Evolutionary conservation across 2,113 vertebrate genomes (phyloP).

Genomic region (Columba livia): DNA sequence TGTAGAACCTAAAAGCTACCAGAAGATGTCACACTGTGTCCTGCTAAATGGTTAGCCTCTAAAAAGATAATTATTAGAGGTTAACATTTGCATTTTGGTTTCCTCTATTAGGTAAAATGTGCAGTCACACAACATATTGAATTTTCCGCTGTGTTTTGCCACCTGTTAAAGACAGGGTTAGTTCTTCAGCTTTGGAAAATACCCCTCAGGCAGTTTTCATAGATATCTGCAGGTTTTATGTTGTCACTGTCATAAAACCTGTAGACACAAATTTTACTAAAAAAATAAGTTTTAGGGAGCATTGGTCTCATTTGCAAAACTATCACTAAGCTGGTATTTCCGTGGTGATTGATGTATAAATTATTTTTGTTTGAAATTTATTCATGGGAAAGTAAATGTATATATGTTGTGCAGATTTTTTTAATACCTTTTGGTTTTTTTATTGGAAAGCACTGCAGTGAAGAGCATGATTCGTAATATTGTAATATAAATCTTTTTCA

Average conservation of each 20-base stretch:
- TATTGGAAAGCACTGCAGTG: not conserved
- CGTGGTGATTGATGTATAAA: not conserved
- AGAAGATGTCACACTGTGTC: slow-evolving; percentile 37
- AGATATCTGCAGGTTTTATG: not conserved
- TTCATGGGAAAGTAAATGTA: not conserved
- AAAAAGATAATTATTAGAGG: not conserved
- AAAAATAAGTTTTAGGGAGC: not conserved
- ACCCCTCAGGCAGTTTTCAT: not conserved
- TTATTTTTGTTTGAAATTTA: not conserved
- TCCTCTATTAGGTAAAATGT: not conserved
- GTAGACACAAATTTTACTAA: not conserved
- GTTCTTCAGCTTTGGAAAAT: not conserved
- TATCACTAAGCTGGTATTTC: not conserved
- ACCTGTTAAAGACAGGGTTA: not conserved
- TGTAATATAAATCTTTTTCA: not conserved
- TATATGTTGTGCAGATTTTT: not conserved
- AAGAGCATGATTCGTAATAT: not conserved
- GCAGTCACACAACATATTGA: not conserved
- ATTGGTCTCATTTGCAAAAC: not conserved
- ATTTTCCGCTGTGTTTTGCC: not conserved
- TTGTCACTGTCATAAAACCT: not conserved
- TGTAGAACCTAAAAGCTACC: slow-evolving; percentile 36
- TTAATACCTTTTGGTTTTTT: not conserved
- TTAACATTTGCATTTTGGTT: not conserved
- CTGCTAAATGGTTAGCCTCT: not conserved